phyloP scores from a whole-genome alignment of 2,888 invertebrate species.

The Galeruca laticollis region DNA sequence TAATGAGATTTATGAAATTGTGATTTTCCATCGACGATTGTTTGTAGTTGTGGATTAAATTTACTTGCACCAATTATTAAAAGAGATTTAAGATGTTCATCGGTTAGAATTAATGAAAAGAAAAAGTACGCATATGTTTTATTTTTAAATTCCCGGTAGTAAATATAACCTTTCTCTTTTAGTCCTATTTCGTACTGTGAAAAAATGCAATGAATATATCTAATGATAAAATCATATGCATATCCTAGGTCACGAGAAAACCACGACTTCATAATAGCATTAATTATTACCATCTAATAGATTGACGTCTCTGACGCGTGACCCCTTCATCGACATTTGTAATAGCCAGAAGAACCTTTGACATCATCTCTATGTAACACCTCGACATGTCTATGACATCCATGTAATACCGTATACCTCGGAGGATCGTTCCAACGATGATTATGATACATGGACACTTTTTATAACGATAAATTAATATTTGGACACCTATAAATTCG shows the following conservation, averaged over 20 bases:
- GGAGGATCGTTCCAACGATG: conserved; percentile 7
- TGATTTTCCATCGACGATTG: no score
- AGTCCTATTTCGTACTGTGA: background rate
- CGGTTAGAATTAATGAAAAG: no score
- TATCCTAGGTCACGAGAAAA: conserved; percentile 10
- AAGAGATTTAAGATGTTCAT: no score
- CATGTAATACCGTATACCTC: conserved; percentile 17
- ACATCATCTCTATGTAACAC: conserved; percentile 47
- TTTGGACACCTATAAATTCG: conserved; percentile 7
- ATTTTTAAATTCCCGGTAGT: background rate
- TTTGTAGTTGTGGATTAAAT: no score
- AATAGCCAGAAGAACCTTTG: conserved; percentile 46
- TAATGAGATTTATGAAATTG: no score
- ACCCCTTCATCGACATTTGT: conserved; percentile 41
- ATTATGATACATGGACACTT: conserved; percentile 12
- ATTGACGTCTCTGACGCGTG: conserved; percentile 42
- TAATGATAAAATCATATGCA: conserved; percentile 3
- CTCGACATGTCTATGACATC: conserved; percentile 39
- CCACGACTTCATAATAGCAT: conserved; percentile 44
- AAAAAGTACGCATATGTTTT: background rate
- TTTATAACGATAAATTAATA: conserved; percentile 14
- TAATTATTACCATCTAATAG: conserved; percentile 47
- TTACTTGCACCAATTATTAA: no score
- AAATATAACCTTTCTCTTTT: background rate
- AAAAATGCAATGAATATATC: background rate